phyloP scores from a whole-genome alignment of 2,113 vertebrate species.

The Turnix velox region DNA sequence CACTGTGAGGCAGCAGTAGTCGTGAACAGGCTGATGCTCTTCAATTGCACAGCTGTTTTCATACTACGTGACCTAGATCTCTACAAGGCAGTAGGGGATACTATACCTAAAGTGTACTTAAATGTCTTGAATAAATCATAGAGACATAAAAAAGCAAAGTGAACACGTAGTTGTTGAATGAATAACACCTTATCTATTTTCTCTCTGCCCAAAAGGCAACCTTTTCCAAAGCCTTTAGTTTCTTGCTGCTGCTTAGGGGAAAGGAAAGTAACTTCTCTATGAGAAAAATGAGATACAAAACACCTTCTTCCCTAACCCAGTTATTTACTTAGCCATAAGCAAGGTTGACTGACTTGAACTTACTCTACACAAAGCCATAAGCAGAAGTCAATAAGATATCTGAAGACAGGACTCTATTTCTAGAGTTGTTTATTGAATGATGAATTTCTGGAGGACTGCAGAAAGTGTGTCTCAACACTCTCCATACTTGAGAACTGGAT shows the following conservation, averaged over 20 bases:
- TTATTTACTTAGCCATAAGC: neutral
- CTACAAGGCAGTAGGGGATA: neutral
- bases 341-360: neutral
- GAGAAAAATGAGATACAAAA: neutral
- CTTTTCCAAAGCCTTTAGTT: neutral
- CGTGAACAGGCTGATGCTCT: neutral
- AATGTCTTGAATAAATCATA: neutral
- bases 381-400: neutral
- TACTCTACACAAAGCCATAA: neutral
- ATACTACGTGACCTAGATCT: neutral
- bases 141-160: neutral
- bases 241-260: neutral
- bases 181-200: neutral
- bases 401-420: neutral
- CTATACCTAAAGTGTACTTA: neutral
- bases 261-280: neutral
- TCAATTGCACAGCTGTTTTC: neutral
- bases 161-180: neutral
- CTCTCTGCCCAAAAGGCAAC: neutral
- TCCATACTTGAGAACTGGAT: fast-evolving
- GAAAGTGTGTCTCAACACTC: neutral
- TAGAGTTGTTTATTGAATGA: neutral
- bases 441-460: neutral
- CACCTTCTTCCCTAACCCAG: neutral
- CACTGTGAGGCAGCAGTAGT: neutral